Percentiles rank a stretch among this genome's conserved stretches.
Conservation (phyloP, 2,888 invertebrate genomes). For the Petrolisthes manimaculis region DNA sequence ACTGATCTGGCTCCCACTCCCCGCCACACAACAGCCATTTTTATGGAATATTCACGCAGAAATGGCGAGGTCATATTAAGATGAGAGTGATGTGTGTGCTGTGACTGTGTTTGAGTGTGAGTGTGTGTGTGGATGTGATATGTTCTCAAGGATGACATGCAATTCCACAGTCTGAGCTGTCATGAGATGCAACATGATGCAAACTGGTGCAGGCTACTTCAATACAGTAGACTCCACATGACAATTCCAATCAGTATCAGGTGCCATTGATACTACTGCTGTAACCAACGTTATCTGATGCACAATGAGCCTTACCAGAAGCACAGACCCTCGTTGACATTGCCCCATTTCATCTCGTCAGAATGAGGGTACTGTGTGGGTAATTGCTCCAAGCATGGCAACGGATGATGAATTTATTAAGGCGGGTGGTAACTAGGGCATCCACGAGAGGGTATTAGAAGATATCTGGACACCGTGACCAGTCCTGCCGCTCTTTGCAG, state of each 20-base stretch:
- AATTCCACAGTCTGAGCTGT: conserved; percentile 6
- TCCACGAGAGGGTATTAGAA: conserved; percentile 71
- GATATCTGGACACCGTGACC: conserved; percentile 92
- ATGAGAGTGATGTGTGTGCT: background rate
- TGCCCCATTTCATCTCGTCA: background rate
- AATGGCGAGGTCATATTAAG: background rate
- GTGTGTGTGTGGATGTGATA: conserved; percentile 19
- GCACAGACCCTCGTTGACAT: background rate
- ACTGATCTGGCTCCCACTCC: conserved; percentile 1
- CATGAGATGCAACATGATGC: conserved; percentile 12
- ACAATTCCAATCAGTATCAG: too few relatives aligned
- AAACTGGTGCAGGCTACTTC: background rate
- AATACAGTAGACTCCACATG: background rate
- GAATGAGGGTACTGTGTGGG: conserved; percentile 9
- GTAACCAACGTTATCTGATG: background rate
- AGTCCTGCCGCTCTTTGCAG: conserved; percentile 87
- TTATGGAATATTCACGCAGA: too few relatives aligned
- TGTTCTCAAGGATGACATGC: conserved; percentile 7
- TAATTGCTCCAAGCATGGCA: background rate
- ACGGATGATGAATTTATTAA: conserved; percentile 38
- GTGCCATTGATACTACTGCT: background rate
- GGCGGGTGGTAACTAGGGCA: conserved; percentile 35
- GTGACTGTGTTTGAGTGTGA: background rate
- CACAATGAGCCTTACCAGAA: background rate
- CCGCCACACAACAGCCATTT: background rate